Evolutionary conservation across 2,113 vertebrate genomes (phyloP).

Genomic region (Harpagus bidentatus): DNA sequence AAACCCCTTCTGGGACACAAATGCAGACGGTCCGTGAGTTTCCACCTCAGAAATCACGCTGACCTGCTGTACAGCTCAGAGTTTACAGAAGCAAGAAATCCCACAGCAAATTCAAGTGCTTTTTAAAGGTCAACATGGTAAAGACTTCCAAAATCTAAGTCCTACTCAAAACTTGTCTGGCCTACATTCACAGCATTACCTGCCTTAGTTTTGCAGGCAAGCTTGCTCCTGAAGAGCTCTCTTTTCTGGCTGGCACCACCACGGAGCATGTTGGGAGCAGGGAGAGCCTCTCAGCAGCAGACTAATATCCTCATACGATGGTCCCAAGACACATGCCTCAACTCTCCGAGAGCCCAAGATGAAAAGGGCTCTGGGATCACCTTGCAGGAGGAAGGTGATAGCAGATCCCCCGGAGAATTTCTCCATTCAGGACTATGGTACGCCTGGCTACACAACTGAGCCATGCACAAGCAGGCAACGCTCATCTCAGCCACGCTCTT

Average conservation of each 20-base stretch:
- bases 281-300: background rate
- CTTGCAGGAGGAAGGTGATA: background rate
- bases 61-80: background rate
- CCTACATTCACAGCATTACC: background rate
- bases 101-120: background rate
- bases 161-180: background rate
- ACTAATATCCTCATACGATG: background rate
- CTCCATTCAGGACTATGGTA: rapidly evolving
- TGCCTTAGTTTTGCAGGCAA: background rate
- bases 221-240: background rate
- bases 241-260: background rate
- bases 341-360: rapidly evolving
- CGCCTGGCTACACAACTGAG: background rate
- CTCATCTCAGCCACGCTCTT: rapidly evolving
- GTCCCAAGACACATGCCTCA: rapidly evolving
- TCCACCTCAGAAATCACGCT: background rate
- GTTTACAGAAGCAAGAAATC: background rate
- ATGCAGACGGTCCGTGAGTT: background rate
- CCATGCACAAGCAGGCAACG: background rate
- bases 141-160: background rate
- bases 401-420: background rate
- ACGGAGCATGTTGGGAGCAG: background rate
- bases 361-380: background rate
- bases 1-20: background rate
- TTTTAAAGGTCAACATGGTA: background rate